These are phyloP conservation scores for Xylocopa sonorina DNA, from an alignment of 1,140 invertebrate species.

Conservation along the genomic window DNA sequence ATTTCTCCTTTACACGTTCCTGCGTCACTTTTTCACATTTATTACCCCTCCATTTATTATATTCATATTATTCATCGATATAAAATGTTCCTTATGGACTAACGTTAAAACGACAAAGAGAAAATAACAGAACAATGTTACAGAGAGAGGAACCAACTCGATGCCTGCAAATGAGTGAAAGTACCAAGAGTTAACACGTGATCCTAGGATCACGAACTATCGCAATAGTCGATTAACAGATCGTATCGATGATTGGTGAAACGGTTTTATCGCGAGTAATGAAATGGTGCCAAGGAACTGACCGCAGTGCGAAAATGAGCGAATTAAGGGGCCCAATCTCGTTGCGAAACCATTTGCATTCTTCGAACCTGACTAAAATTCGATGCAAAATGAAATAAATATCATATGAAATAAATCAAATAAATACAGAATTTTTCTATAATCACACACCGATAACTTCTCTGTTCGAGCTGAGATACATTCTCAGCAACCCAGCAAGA, in stretches of 20 bases:
- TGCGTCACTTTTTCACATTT: too few relatives aligned
- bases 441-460: neutral
- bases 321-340: too few relatives aligned
- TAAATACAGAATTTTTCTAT: too few relatives aligned
- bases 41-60: too few relatives aligned
- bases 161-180: constrained; percentile 1
- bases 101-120: neutral
- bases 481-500: too few relatives aligned
- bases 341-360: neutral
- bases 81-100: neutral
- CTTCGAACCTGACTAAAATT: neutral
- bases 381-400: neutral
- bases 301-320: neutral
- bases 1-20: too few relatives aligned
- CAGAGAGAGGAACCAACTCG: neutral
- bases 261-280: neutral
- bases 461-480: neutral
- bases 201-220: neutral
- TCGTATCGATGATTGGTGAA: neutral
- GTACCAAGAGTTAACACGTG: neutral
- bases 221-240: neutral
- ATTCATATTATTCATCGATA: too few relatives aligned
- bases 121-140: neutral
- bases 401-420: neutral
- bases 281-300: neutral